These are phyloP conservation scores for Micrastur ruficollis DNA, from an alignment of 2,797 vertebrate genomes.

Conservation along the genomic window DNA sequence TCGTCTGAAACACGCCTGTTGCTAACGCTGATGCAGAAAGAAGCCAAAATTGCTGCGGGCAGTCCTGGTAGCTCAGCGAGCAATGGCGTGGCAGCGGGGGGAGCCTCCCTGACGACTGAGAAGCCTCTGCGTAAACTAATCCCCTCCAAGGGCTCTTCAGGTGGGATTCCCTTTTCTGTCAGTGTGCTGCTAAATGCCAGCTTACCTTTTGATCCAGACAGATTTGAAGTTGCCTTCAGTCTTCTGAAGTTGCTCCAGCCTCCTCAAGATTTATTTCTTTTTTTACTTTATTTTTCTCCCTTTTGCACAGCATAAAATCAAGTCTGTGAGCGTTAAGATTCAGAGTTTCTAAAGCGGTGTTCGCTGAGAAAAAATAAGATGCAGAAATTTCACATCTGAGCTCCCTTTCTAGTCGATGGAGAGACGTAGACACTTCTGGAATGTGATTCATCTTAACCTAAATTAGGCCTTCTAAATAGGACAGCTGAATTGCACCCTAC, in stretches of 20 bases:
- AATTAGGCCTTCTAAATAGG: slow-evolving; percentile 61
- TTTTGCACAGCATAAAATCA: not conserved
- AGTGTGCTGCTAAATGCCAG: not conserved
- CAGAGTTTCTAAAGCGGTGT: not conserved
- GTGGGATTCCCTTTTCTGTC: not conserved
- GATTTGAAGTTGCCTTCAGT: not conserved
- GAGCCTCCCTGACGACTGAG: not conserved
- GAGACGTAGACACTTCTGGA: slow-evolving; percentile 40
- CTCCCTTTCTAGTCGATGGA: slow-evolving; percentile 3
- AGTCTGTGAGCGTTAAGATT: slow-evolving; percentile 6
- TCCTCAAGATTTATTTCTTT: not conserved
- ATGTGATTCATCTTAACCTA: slow-evolving; percentile 65
- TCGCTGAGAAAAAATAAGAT: slow-evolving; percentile 32
- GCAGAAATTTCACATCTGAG: slow-evolving; percentile 30
- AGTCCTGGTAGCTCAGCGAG: not conserved
- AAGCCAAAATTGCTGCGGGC: not conserved
- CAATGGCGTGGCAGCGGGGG: not conserved
- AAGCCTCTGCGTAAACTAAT: not conserved
- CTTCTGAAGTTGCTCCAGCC: not conserved
- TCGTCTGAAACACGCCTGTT: not conserved
- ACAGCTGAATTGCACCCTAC: slow-evolving; percentile 6
- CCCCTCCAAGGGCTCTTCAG: not conserved
- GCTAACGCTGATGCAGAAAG: not conserved
- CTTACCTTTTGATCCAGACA: not conserved
- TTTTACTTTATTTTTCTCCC: not conserved